Evolutionary conservation across 2,888 invertebrate species (phyloP), one percentile per base, ranked within the genome.

Genomic region (Halictus quadricinctus): DNA sequence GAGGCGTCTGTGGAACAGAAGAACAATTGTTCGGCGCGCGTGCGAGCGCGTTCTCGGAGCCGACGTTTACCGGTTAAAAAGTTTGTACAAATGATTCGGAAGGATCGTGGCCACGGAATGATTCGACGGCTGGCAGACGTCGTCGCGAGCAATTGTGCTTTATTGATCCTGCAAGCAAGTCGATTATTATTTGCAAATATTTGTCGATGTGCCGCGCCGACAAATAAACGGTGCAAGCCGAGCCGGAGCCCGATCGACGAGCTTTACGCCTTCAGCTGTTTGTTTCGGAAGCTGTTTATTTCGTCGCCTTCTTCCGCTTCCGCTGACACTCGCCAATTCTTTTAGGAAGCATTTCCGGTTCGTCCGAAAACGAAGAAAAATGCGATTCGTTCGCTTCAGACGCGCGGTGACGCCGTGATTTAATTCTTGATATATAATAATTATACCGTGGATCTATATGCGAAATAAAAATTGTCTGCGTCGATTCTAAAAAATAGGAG

Each of bases 101-200:
- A 66, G 69, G 76, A 69, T 66, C 66, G 50, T 48, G 41, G 50
- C 21, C 58, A 15, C 48, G 41, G 25, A 25, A 70, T 50, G 29
- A 72, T 70, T 60, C 36, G 36, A 48, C 50, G 76, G 21, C 43
- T 69, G 83, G 58, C 41, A 60, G 79, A 73, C 79, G 72, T 81
- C 79, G 77, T 54, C n/a, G 54, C 79, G 50, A 36, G 76, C 80
- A 72, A 83, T 86, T 80, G 83, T 80, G 64, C 48, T 86, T 80
- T 86, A 87, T 86, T 80, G 86, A 87, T 87, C 86, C 86, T 72
- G 48, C 77, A 73, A 79, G 69, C 78, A 60, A 73, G 74, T 77
- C 83, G 69, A 73, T 87, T 87, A 87, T 87, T 80, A 80, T 74
- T 86, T 80, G 86, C 70, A 86, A 87, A 87, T 87, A 86, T 87